Percentiles rank a stretch among this genome's conserved stretches.
These are phyloP conservation scores for Pristionchus mayeri DNA, from an alignment of 2,888 invertebrate genomes.

Conservation along the genomic window DNA sequence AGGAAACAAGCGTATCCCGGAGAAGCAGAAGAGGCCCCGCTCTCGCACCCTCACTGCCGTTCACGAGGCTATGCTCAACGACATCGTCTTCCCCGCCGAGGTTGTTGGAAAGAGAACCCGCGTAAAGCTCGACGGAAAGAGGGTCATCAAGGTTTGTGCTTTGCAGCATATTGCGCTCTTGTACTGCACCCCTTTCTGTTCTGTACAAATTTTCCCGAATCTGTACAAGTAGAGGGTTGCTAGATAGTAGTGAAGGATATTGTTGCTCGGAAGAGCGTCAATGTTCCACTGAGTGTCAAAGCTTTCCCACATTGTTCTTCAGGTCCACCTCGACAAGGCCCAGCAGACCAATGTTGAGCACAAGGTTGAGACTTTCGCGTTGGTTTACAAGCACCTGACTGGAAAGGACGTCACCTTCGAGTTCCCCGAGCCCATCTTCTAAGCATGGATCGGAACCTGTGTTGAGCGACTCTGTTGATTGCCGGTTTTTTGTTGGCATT, in stretches of 20 bases:
- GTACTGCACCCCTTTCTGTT: not conserved
- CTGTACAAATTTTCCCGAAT: conserved; percentile 29
- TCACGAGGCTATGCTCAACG: conserved; percentile 96
- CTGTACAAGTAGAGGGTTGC: conserved; percentile 15
- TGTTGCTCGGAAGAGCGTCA: conserved; percentile 47
- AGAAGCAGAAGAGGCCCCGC: conserved; percentile 85
- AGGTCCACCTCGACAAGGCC: conserved; percentile 87
- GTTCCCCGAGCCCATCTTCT: conserved; percentile 90
- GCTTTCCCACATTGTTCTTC: conserved; percentile 49
- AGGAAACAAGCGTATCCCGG: conserved; percentile 80
- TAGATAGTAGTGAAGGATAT: conserved; percentile 47
- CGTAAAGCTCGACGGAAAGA: conserved; percentile 94
- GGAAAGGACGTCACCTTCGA: conserved; percentile 99
- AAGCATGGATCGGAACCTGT: conserved; percentile 64
- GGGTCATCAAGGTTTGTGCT: conserved; percentile 85
- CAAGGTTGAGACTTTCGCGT: conserved; percentile 94
- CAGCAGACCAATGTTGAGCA: conserved; percentile 99
- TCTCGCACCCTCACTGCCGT: conserved; percentile 93
- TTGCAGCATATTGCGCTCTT: not conserved
- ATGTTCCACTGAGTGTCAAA: conserved; percentile 49
- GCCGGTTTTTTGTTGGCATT: conserved; percentile 10
- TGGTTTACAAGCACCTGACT: conserved; percentile 98
- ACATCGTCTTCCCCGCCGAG: conserved; percentile 98
- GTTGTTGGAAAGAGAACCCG: conserved; percentile 98
- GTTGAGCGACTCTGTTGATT: conserved; percentile 45